Conservation (phyloP, 2,113 vertebrate species). For the Paradoxurus hermaphroditus region DNA sequence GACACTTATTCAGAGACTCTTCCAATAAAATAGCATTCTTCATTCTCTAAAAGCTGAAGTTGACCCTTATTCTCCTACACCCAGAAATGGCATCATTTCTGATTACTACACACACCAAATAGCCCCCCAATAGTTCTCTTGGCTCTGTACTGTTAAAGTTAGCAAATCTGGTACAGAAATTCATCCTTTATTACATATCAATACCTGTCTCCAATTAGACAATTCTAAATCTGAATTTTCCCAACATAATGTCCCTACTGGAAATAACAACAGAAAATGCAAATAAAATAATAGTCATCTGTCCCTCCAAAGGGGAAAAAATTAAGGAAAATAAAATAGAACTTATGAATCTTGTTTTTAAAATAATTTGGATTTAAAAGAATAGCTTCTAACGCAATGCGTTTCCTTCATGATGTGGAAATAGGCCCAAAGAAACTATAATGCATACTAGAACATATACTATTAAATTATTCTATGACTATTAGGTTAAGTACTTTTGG, state of each 20-base stretch:
- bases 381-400: background rate
- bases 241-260: background rate
- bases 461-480: background rate
- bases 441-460: background rate
- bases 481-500: background rate
- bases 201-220: slow-evolving; percentile 33
- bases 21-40: slow-evolving; percentile 51
- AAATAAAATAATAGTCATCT: slow-evolving; percentile 22
- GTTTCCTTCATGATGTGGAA: slow-evolving; percentile 26
- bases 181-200: slow-evolving; percentile 53
- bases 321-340: slow-evolving; percentile 10
- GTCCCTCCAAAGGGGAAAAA: background rate
- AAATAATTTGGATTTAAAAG: slow-evolving; percentile 28
- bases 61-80: slow-evolving; percentile 28
- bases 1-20: slow-evolving; percentile 49
- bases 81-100: slow-evolving; percentile 55
- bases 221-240: slow-evolving; percentile 17
- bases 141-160: slow-evolving; percentile 61
- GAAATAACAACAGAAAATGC: background rate
- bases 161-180: slow-evolving; percentile 65
- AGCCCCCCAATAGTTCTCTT: slow-evolving; percentile 58
- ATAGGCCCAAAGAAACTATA: background rate
- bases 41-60: slow-evolving; percentile 41
- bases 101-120: slow-evolving; percentile 65
- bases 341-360: background rate